A percentile compares a stretch with the other conserved stretches of the same genome.
Conservation (phyloP, 2,888 invertebrate genomes). For the Elaeidobius kamerunicus region DNA sequence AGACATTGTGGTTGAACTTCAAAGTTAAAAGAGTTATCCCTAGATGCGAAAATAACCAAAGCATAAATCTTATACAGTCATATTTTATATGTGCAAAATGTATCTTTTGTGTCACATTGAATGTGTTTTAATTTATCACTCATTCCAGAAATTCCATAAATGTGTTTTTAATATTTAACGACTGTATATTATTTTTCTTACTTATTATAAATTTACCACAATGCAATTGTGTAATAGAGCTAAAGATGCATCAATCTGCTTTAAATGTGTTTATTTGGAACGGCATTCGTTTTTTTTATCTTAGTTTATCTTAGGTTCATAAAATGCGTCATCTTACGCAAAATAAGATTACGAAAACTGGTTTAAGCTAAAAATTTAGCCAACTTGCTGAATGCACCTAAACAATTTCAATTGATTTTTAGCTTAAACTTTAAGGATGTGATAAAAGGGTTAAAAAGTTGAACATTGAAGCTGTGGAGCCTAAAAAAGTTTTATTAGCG, state of each 20-base stretch:
- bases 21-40: slow-evolving; percentile 4
- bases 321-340: slow-evolving; percentile 16
- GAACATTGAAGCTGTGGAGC: slow-evolving; percentile 37
- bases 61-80: slow-evolving; percentile 47
- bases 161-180: slow-evolving; percentile 20
- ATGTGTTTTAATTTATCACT: slow-evolving; percentile 33
- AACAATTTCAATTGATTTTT: not conserved
- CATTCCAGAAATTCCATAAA: slow-evolving; percentile 27
- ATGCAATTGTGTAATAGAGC: slow-evolving; percentile 20
- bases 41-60: slow-evolving; percentile 49
- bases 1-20: slow-evolving; percentile 4
- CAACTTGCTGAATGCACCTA: not conserved
- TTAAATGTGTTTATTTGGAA: slow-evolving; percentile 28
- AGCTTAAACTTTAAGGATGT: slow-evolving; percentile 14
- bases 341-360: slow-evolving; percentile 29
- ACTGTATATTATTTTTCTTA: slow-evolving; percentile 23
- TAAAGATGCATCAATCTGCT: slow-evolving; percentile 23
- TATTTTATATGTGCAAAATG: slow-evolving; percentile 45
- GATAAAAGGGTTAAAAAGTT: slow-evolving; percentile 13
- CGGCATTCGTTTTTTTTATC: slow-evolving; percentile 30
- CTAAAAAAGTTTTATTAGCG: slow-evolving; percentile 40
- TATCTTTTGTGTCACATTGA: slow-evolving; percentile 34
- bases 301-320: slow-evolving; percentile 19
- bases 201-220: slow-evolving; percentile 22
- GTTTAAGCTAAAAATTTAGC: slow-evolving; percentile 31